phyloP scores from a whole-genome alignment of 1,140 invertebrate species.

The Drosophila repleta region DNA sequence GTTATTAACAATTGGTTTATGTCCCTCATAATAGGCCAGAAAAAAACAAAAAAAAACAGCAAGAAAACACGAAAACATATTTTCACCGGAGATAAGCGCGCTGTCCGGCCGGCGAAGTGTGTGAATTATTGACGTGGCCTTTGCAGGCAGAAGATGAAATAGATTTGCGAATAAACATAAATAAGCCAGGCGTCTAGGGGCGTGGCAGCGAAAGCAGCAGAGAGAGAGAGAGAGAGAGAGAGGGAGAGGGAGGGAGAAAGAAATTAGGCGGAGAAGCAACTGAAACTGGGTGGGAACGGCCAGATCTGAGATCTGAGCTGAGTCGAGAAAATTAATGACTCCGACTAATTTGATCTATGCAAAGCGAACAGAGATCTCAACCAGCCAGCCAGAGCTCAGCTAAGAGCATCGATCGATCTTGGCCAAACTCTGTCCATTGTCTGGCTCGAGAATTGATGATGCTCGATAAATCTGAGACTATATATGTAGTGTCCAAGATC shows the following conservation, averaged over 20 bases:
- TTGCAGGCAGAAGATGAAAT: slow-evolving; percentile 9
- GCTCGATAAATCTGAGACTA: neutral
- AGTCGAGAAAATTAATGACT: slow-evolving; percentile 24
- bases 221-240: no score
- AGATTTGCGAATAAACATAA: slow-evolving; percentile 35
- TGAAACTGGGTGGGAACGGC: neutral
- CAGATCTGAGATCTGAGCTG: slow-evolving; percentile 7
- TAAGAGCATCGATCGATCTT: neutral
- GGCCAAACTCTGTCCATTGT: neutral
- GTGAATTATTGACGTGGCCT: slow-evolving; percentile 32
- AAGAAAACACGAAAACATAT: slow-evolving; percentile 33
- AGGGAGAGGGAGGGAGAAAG: no score
- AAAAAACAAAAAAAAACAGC: slow-evolving; percentile 24
- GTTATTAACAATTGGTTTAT: slow-evolving; percentile 81
- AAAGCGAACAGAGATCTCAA: neutral
- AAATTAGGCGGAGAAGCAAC: neutral
- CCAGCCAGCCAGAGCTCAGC: neutral
- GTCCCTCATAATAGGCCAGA: slow-evolving; percentile 62
- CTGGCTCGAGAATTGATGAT: neutral
- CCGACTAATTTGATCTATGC: slow-evolving; percentile 11
- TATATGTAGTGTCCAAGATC: no score
- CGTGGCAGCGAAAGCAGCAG: slow-evolving; percentile 24
- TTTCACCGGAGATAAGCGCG: slow-evolving; percentile 16
- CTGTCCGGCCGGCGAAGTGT: slow-evolving; percentile 11
- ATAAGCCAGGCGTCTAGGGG: slow-evolving; percentile 1